phyloP scores from a whole-genome alignment of 1,140 invertebrate species.

The Spodoptera litura region DNA sequence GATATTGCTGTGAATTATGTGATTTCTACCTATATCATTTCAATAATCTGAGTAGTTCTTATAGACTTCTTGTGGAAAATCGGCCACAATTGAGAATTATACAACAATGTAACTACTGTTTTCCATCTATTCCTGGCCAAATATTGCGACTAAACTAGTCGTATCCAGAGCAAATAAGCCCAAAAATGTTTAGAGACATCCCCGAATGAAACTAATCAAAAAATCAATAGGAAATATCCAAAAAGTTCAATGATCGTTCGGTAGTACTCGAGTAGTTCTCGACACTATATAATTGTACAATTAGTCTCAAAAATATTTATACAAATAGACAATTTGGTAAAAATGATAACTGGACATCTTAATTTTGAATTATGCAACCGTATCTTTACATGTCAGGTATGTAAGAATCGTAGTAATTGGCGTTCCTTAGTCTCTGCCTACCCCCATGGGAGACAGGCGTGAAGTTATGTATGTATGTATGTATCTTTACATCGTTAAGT shows the following conservation, averaged over 20 bases:
- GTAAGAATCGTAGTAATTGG: too few species aligned
- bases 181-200: constrained; percentile 13
- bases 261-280: not conserved
- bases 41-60: too few species aligned
- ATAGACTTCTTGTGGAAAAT: too few species aligned
- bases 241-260: not conserved
- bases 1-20: too few species aligned
- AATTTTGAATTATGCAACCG: constrained; percentile 22
- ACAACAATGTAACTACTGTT: constrained; percentile 13
- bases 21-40: too few species aligned
- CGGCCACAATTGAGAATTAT: not conserved
- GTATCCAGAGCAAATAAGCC: not conserved
- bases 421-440: too few species aligned
- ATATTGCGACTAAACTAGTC: not conserved
- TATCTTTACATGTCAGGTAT: not conserved
- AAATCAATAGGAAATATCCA: not conserved
- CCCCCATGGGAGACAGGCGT: too few species aligned
- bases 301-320: constrained; percentile 45
- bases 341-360: constrained; percentile 40
- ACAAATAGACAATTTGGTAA: constrained; percentile 36
- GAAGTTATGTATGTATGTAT: too few species aligned
- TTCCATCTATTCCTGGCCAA: not conserved
- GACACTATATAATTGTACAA: constrained; percentile 31
- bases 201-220: not conserved
- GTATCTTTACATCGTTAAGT: not conserved